phyloP scores from a whole-genome alignment of 2,888 invertebrate species.

The Eupithecia tripunctaria region DNA sequence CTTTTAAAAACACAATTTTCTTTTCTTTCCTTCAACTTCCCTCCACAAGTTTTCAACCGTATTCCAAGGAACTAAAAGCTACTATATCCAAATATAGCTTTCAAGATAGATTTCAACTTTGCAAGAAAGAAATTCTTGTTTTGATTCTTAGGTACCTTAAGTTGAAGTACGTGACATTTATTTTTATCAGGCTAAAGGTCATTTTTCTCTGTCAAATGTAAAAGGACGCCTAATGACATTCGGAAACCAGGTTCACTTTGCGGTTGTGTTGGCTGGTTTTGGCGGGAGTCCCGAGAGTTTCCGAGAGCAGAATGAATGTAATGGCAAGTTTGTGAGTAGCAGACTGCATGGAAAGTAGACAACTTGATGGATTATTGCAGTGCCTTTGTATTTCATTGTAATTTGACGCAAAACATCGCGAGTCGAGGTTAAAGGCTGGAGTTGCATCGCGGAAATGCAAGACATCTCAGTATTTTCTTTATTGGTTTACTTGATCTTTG shows the following conservation, averaged over 20 bases:
- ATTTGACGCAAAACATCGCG: conserved; percentile 39
- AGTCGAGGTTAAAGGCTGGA: conserved; percentile 13
- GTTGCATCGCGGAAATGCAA: background rate
- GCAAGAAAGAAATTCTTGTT: conserved; percentile 42
- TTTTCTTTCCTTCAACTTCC: conserved; percentile 29
- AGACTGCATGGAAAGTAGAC: conserved; percentile 56
- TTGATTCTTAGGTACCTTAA: conserved; percentile 47
- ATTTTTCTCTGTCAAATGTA: conserved; percentile 49
- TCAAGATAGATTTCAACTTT: conserved; percentile 9
- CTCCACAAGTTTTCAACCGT: conserved; percentile 37
- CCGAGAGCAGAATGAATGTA: conserved; percentile 47
- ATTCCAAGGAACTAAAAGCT: conserved; percentile 22
- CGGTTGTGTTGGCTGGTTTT: conserved; percentile 46
- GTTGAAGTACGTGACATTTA: conserved; percentile 47
- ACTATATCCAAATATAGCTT: background rate
- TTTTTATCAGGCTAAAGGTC: conserved; percentile 43
- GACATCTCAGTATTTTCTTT: background rate
- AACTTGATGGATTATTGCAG: conserved; percentile 71
- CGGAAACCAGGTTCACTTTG: conserved; percentile 56
- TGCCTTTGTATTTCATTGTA: conserved; percentile 63
- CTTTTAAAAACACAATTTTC: conserved; percentile 49
- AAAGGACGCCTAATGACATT: conserved; percentile 58
- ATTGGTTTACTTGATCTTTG: background rate
- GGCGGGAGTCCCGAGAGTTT: conserved; percentile 15
- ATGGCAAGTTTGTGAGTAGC: conserved; percentile 52